Conservation (phyloP, 2,888 invertebrate genomes). For the Anorthoa munda region DNA sequence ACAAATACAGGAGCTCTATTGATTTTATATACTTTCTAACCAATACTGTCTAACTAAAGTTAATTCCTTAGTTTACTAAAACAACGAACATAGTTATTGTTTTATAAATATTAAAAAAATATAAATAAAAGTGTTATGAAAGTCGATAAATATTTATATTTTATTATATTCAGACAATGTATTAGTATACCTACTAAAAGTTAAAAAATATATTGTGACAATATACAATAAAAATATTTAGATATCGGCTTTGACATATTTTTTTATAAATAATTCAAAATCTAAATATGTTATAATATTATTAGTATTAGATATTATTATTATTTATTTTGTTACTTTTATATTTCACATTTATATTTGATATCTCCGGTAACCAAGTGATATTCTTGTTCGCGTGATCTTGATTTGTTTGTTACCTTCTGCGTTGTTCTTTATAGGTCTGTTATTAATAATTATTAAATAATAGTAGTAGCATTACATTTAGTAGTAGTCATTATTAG, state of each 20-base stretch:
- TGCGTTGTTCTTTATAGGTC: conserved; percentile 73
- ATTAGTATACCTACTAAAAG: conserved; percentile 2
- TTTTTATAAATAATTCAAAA: conserved; percentile 27
- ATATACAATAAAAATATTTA: background rate
- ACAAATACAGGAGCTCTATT: conserved; percentile 39
- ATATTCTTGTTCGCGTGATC: conserved; percentile 76
- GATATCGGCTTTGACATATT: conserved; percentile 29
- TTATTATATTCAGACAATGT: background rate
- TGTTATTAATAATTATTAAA: conserved; percentile 69
- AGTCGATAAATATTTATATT: conserved; percentile 12
- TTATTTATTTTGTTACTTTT: conserved; percentile 77
- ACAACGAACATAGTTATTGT: conserved; percentile 12
- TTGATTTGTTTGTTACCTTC: conserved; percentile 67
- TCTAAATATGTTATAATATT: conserved; percentile 35
- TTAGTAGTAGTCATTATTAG: conserved; percentile 76
- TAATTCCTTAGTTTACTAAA: conserved; percentile 5
- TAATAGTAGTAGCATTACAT: conserved; percentile 62
- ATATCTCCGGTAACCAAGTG: conserved; percentile 71
- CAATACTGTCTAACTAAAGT: conserved; percentile 6
- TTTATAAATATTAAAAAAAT: background rate
- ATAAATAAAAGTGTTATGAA: conserved; percentile 2
- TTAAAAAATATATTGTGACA: background rate
- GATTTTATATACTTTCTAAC: conserved; percentile 6
- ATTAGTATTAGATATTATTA: conserved; percentile 35
- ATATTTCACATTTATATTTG: conserved; percentile 64